A percentile compares a stretch with the other conserved stretches of the same genome.
Conservation (phyloP, 2,797 vertebrate genomes). For the Darevskia mixta region DNA sequence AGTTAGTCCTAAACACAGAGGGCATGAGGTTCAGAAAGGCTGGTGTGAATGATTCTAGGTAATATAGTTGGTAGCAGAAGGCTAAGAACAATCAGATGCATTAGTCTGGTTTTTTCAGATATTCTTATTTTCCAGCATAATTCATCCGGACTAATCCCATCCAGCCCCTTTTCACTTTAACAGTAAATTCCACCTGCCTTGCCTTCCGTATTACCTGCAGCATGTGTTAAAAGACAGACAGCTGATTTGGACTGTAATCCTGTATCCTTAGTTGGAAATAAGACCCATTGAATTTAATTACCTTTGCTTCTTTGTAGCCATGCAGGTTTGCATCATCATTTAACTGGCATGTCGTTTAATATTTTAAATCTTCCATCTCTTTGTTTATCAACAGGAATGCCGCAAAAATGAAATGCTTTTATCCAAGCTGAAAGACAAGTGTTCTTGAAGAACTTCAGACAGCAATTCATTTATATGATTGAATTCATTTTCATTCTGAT, state of each 20-base stretch:
- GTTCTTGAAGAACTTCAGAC: constrained; percentile 72
- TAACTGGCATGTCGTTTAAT: neutral
- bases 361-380: neutral
- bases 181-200: neutral
- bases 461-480: constrained; percentile 49
- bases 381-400: constrained; percentile 86
- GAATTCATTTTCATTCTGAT: constrained; percentile 56
- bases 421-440: constrained; percentile 88
- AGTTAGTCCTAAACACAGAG: neutral
- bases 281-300: neutral
- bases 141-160: neutral
- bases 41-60: neutral
- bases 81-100: neutral
- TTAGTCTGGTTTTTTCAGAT: neutral
- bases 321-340: neutral
- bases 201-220: neutral
- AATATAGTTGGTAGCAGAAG: neutral
- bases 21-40: neutral
- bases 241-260: neutral
- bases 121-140: neutral
- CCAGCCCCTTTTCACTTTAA: neutral
- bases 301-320: neutral
- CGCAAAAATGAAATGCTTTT: constrained; percentile 94
- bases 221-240: neutral
- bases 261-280: neutral